Base-by-base conservation (phyloP, 1,140 invertebrate genomes). In the Drosophila seguyi region DNA sequence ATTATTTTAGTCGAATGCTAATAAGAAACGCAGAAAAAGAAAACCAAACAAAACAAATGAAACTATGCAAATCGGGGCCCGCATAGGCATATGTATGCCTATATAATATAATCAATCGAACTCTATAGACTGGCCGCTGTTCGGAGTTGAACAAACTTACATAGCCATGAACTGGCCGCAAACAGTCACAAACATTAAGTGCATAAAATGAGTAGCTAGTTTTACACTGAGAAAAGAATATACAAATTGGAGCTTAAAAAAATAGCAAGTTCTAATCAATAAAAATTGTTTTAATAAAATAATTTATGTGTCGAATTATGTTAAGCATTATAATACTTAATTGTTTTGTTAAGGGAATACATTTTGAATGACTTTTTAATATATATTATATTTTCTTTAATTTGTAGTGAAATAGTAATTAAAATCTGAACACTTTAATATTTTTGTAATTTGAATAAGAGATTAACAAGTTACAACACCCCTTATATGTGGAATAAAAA, bases 121-220 rank as follows among this genome's bases (percentile, higher is more conserved):
- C 61, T 29, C 72, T 58, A 41, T 50, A 36, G 53, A 58, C 39
- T 75, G 47, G 59, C 36, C 48, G 41, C 47, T 11, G 57, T 25
- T n/a, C 34, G 52, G 50, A 68, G 74, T 84, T 90, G 84, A 88
- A 90, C 63, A 88, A 90, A 88, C 84, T 75, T 60, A 42, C 56
- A 63, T 62, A 75, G 84, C 85, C 84, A 79, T 88, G 84, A 88
- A 88, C 84, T 75, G 77, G 50, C 73, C 73, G 27, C 73, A 75
- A 76, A 76, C 74, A 67, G 45, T 61, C 36, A 47, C 38, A 72
- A 77, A 61, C 63, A 56, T 61, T 55, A 38, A 47, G 55, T 55
- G 47, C 36, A 38, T 22, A 39, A 66, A 66, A 44, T 66, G 47
- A 50, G 47, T 47, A 63, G 58, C 29, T 76, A 18, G 58, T 16